Base-by-base conservation (phyloP, 2,113 vertebrate species). In the Poicephalus gulielmi region DNA sequence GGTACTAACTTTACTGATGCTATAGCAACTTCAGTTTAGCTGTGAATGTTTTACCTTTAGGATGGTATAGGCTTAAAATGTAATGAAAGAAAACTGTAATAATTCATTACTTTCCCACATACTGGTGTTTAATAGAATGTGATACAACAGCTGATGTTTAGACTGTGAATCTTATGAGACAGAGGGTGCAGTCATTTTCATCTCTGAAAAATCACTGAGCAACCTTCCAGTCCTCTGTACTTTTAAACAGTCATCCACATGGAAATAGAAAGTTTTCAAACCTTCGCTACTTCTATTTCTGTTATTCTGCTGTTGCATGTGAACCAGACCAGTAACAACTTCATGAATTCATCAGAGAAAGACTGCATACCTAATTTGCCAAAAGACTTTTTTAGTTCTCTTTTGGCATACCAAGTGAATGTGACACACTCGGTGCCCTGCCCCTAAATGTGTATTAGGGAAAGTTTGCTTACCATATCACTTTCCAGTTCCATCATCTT, bases 401-500 rank as follows among this genome's bases (percentile, higher is more conserved):
- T 79, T 91, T 73, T 53, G 28, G 49, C 46, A 73, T 44, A 53
- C 33, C 44, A 75, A 52, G 19, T 60, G 86, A 68, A 69, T 3
- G 10, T 33, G 44, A 73, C 37, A 49, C 24, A 22, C 12, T 31
- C 53, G 23, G 52, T 25, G 24, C 17, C 35, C 53, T 59, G 49
- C 22, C 33, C 50, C 24, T 71, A 55, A 60, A 78, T 0, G 1
- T 10, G 1, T 41, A 74, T 20, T 37, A 85, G 43, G 50, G 16
- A 24, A 78, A 50, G 39, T 66, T 50, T 63, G 69, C 98, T 96
- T 90, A 99, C 99, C 99, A 99, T 99, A 95, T 99, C 99, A 80
- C 99, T 99, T 95, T 99, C 99, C 88, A 99, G 69, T 96, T 99
- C 99, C 95, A 99, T 98, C 99, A 99, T 99, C 96, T 99, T 99